These are phyloP conservation scores for Caenorhabditis sp. DNA, from an alignment of 2,888 invertebrate species.

Conservation along the genomic window DNA sequence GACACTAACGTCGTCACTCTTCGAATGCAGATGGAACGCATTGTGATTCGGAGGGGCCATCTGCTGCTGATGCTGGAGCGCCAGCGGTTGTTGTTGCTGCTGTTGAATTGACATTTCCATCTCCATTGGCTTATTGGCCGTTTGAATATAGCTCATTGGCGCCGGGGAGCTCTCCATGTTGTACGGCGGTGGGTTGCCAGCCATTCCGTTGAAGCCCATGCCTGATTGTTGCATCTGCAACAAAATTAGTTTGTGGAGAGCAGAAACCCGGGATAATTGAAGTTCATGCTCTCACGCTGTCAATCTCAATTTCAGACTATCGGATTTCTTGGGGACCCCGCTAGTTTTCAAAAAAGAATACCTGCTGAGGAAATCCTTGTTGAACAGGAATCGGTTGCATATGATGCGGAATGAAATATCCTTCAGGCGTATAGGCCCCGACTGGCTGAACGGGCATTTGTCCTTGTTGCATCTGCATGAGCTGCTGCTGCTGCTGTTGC, in stretches of 20 bases:
- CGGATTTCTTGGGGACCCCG: too few relatives aligned
- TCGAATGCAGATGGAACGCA: conserved; percentile 54
- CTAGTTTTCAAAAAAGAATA: background rate
- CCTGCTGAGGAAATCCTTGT: conserved; percentile 37
- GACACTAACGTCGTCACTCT: conserved; percentile 47
- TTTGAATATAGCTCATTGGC: conserved; percentile 50
- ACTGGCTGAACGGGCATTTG: conserved; percentile 56
- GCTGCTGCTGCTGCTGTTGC: conserved; percentile 51
- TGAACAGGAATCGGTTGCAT: conserved; percentile 44
- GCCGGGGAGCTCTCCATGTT: conserved; percentile 31
- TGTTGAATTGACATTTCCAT: conserved; percentile 42
- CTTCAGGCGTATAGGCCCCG: conserved; percentile 54
- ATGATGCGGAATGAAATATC: conserved; percentile 53
- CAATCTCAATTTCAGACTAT: too few relatives aligned
- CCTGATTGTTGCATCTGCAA: conserved; percentile 44
- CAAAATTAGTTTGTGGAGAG: background rate
- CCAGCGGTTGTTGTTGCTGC: conserved; percentile 33
- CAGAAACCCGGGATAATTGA: too few relatives aligned
- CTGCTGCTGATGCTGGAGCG: conserved; percentile 22
- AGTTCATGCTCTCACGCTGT: background rate
- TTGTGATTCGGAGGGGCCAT: conserved; percentile 48
- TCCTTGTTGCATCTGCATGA: conserved; percentile 49
- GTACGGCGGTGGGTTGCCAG: conserved; percentile 13
- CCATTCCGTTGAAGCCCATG: conserved; percentile 44
- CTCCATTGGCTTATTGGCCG: conserved; percentile 43